Conservation (phyloP, 2,888 invertebrate species). For the Plemyria rubiginata region DNA sequence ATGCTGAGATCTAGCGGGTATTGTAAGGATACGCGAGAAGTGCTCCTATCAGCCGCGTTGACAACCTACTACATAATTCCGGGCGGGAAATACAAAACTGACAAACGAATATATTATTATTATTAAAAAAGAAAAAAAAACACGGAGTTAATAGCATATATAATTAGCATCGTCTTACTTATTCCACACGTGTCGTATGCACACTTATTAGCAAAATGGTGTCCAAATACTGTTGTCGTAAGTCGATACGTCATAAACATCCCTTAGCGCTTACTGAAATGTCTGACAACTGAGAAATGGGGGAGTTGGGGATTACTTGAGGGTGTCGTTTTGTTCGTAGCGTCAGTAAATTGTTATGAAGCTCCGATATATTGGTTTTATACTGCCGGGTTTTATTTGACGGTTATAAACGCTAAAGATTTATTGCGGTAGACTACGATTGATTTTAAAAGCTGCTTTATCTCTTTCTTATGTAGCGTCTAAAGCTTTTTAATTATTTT, state of each 20-base stretch:
- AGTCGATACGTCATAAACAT: conserved; percentile 49
- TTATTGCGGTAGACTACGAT: neutral
- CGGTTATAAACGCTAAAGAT: neutral
- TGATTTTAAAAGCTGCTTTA: neutral
- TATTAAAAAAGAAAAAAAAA: no score
- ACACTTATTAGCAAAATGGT: neutral
- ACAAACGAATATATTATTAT: no score
- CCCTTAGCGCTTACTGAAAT: conserved; percentile 41
- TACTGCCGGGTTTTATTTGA: neutral
- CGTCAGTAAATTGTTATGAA: conserved; percentile 38
- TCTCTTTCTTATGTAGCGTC: neutral
- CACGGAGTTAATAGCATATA: no score
- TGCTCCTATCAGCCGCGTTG: no score
- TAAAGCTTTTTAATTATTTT: neutral
- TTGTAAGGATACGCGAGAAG: no score
- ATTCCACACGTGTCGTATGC: no score
- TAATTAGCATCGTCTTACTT: neutral
- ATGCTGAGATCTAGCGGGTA: no score
- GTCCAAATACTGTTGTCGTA: conserved; percentile 2
- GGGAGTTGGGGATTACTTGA: conserved; percentile 41
- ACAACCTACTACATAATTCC: no score
- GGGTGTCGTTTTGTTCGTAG: conserved; percentile 42
- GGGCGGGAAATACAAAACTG: no score
- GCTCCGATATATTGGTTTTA: conserved; percentile 9
- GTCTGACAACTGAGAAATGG: conserved; percentile 58